Evolutionary conservation across 2,888 invertebrate species (phyloP).

Genomic region (Epiperipatus broadwayi): DNA sequence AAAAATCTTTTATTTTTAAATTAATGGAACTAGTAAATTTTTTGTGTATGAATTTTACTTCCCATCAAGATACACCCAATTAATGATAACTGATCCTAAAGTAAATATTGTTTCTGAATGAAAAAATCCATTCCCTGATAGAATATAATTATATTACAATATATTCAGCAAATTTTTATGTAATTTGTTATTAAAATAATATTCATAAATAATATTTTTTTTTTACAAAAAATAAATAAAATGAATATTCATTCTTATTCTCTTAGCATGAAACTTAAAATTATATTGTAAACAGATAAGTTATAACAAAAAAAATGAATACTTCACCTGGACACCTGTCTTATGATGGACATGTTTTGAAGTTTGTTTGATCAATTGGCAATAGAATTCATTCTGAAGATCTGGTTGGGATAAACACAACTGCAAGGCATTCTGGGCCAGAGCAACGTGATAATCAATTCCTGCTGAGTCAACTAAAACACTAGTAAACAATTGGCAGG

Average conservation of each 20-base stretch:
- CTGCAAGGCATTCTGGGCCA: slow-evolving; percentile 86
- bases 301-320: slow-evolving; percentile 16
- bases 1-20: no score
- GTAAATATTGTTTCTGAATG: no score
- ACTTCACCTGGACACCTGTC: slow-evolving; percentile 56
- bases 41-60: no score
- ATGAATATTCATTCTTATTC: no score
- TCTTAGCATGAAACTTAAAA: no score
- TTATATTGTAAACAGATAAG: slow-evolving; percentile 13
- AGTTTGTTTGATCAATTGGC: slow-evolving; percentile 76
- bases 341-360: slow-evolving; percentile 60
- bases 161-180: no score
- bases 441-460: slow-evolving; percentile 88
- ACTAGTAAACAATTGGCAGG: slow-evolving; percentile 85
- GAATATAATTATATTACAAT: no score
- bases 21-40: no score
- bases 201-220: background rate
- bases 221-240: background rate
- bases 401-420: slow-evolving; percentile 73
- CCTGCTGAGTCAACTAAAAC: slow-evolving; percentile 85
- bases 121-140: no score
- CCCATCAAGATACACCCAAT: no score
- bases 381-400: slow-evolving; percentile 78
- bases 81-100: no score
- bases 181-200: background rate